These are phyloP conservation scores for Eulemur macaco DNA, from an alignment of 2,113 vertebrate genomes.

Conservation along the genomic window DNA sequence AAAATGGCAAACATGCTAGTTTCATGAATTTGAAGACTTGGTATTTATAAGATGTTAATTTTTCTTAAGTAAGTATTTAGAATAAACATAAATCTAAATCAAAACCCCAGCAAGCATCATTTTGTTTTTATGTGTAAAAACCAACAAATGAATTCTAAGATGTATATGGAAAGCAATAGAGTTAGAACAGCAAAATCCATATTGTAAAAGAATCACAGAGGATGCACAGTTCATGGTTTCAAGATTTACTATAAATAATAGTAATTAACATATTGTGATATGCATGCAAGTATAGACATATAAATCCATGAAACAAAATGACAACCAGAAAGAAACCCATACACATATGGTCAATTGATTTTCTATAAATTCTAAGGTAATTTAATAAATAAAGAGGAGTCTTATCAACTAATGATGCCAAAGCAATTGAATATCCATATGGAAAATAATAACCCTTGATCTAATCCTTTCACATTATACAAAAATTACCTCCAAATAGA, in stretches of 20 bases:
- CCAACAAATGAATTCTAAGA: not conserved
- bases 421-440: not conserved
- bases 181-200: not conserved
- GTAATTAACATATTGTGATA: not conserved
- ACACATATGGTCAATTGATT: not conserved
- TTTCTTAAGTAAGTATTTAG: not conserved
- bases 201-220: not conserved
- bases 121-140: not conserved
- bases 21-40: not conserved
- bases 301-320: not conserved
- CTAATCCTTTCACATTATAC: not conserved
- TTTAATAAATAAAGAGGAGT: not conserved
- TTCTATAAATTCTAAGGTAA: not conserved
- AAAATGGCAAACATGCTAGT: not conserved
- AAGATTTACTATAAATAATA: not conserved
- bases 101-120: not conserved
- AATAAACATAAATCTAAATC: not conserved
- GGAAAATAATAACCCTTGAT: no score
- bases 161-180: not conserved
- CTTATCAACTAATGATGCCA: not conserved
- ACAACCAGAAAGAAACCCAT: not conserved
- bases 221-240: not conserved
- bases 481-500: not conserved
- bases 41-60: not conserved
- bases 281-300: not conserved